Evolutionary conservation across 1,140 invertebrate genomes (phyloP).

Genomic region (Drosophila seguyi): DNA sequence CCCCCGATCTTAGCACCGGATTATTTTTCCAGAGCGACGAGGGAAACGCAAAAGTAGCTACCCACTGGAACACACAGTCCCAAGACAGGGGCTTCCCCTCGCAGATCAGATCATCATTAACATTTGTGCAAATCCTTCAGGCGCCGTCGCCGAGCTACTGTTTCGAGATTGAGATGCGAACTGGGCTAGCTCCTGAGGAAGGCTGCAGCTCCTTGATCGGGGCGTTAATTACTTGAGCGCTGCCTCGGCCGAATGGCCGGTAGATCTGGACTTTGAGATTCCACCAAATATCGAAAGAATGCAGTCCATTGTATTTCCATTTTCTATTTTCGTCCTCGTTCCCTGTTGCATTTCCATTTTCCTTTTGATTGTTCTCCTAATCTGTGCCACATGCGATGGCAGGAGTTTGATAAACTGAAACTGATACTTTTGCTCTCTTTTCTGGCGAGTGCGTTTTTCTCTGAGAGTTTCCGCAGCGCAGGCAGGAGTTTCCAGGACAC

Average conservation of each 20-base stretch:
- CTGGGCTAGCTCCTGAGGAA: conserved; percentile 4
- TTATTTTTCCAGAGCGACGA: conserved; percentile 6
- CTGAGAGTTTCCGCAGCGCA: conserved; percentile 2
- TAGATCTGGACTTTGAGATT: conserved; percentile 71
- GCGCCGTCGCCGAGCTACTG: conserved; percentile 54
- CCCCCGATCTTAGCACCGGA: conserved; percentile 69
- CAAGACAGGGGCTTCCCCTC: conserved; percentile 8
- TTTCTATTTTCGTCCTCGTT: conserved; percentile 33
- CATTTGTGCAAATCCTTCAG: conserved; percentile 69
- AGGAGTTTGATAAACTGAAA: conserved; percentile 72
- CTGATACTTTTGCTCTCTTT: conserved; percentile 66
- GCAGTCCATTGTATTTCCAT: conserved; percentile 59
- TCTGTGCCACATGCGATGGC: conserved; percentile 65
- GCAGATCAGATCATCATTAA: conserved; percentile 72
- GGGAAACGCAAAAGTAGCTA: conserved; percentile 24
- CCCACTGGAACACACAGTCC: conserved; percentile 12
- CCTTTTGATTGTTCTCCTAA: conserved; percentile 58
- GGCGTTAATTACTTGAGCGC: conserved; percentile 74
- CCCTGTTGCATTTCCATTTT: conserved; percentile 41
- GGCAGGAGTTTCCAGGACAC: conserved; percentile 22
- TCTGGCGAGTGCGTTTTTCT: conserved; percentile 27
- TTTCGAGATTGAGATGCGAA: conserved; percentile 14
- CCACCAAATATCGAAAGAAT: conserved; percentile 38
- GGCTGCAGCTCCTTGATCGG: conserved; percentile 52
- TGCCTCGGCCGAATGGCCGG: conserved; percentile 42